Percentiles rank a stretch among this genome's conserved stretches.
These are phyloP conservation scores for Fukomys damarensis DNA, from an alignment of 2,113 vertebrate genomes.

Conservation along the genomic window DNA sequence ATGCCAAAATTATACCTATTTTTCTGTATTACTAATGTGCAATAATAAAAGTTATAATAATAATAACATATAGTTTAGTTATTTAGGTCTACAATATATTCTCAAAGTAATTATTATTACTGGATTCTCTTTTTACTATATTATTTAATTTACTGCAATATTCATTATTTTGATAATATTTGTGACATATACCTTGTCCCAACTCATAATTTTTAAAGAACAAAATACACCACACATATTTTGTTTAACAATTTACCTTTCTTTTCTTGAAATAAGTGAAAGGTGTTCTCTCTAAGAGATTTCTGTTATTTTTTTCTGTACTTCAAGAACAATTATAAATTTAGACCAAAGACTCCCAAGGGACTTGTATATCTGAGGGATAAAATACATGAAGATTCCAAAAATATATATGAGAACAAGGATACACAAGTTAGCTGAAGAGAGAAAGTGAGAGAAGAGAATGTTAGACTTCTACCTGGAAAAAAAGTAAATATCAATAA, in stretches of 20 bases:
- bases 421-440: background rate
- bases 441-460: background rate
- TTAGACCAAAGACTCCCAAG: background rate
- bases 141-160: background rate
- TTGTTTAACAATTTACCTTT: background rate
- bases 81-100: background rate
- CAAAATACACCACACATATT: background rate
- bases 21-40: background rate
- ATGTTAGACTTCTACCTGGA: background rate
- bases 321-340: background rate
- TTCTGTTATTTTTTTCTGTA: background rate
- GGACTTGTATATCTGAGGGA: background rate
- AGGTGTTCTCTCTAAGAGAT: background rate
- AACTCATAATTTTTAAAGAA: background rate
- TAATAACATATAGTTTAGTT: background rate
- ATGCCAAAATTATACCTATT: background rate
- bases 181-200: background rate
- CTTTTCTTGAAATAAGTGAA: background rate
- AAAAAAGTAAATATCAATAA: slow-evolving; percentile 3
- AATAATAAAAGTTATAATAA: background rate
- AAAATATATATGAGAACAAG: background rate
- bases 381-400: background rate
- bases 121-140: background rate
- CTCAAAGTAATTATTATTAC: background rate
- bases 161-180: slow-evolving; percentile 21